Evolutionary conservation across 2,888 invertebrate genomes (phyloP), one percentile per base, ranked within the genome.

Genomic region (Lacanobia wlatinum): DNA sequence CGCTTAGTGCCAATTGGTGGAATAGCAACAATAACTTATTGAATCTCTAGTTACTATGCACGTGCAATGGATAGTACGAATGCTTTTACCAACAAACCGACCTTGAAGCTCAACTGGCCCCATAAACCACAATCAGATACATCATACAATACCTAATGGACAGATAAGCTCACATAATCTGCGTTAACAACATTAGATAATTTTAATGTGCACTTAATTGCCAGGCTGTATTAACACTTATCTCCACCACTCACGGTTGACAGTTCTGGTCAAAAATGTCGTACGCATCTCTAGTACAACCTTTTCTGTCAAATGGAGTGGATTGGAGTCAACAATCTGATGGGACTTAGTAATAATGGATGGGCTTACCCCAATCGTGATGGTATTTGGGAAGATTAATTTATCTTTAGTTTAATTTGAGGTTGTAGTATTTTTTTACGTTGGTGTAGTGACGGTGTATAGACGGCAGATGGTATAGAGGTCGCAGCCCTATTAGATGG

Each of bases 171-270:
- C 21, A 50, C 18, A 43, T 73, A 73, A 73, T 68, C 56, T 55
- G 48, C 21, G 48, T 67, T 62, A 73, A 67, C 60, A 70, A 56
- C 53, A 74, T 50, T 50, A 60, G 83, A 82, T 84, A 77, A 84
- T 46, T 67, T 50, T 77, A 79, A 84, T 84, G 79, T n/a, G 55
- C 8, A 55, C 59, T 69, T 79, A 75, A 84, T 79, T 70, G 64
- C 34, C 48, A 21, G 28, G 52, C 56, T 53, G 48, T 68, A 78
- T 58, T 38, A n/a, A 53, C 68, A 40, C 66, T 82, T 78, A 74
- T 67, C 70, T 40, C 5, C 28, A 2, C 64, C 70, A 62, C 58
- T 77, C 34, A 52, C 14, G 16, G 43, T 4, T 0, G 76, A 65
- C 65, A 59, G 63, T 66, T 71, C 52, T 55, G 53, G 73, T 70